These are phyloP conservation scores for Choristoneura rosaceana DNA, from an alignment of 2,888 invertebrate species.

Conservation along the genomic window DNA sequence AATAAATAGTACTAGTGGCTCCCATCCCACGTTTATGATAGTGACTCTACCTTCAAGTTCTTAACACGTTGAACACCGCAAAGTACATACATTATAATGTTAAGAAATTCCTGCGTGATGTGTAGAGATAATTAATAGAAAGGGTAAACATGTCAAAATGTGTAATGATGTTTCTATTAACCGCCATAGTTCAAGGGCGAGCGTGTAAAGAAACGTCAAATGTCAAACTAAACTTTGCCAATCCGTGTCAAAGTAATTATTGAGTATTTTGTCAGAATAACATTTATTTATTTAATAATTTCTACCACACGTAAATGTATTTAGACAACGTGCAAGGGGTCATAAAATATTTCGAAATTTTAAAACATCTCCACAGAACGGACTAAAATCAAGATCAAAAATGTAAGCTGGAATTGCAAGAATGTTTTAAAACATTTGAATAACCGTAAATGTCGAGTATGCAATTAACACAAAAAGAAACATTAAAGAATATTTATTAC, in stretches of 20 bases:
- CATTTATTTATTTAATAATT: neutral
- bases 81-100: neutral
- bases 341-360: no score
- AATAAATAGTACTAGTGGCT: no score
- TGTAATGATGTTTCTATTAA: slow-evolving; percentile 5
- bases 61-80: neutral
- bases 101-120: neutral
- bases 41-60: neutral
- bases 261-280: neutral
- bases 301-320: neutral
- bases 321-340: neutral
- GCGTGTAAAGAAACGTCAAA: slow-evolving; percentile 2
- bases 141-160: neutral
- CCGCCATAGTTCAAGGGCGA: slow-evolving; percentile 5
- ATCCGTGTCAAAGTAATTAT: slow-evolving; percentile 10
- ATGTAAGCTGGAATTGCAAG: neutral
- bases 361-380: no score
- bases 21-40: no score
- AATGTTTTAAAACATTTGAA: slow-evolving; percentile 3
- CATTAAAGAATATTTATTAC: neutral
- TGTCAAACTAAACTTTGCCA: neutral
- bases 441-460: neutral
- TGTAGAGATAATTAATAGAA: slow-evolving; percentile 1
- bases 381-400: no score
- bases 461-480: neutral